phyloP scores from a whole-genome alignment of 2,797 vertebrate species.

The Bovichtus diacanthus region DNA sequence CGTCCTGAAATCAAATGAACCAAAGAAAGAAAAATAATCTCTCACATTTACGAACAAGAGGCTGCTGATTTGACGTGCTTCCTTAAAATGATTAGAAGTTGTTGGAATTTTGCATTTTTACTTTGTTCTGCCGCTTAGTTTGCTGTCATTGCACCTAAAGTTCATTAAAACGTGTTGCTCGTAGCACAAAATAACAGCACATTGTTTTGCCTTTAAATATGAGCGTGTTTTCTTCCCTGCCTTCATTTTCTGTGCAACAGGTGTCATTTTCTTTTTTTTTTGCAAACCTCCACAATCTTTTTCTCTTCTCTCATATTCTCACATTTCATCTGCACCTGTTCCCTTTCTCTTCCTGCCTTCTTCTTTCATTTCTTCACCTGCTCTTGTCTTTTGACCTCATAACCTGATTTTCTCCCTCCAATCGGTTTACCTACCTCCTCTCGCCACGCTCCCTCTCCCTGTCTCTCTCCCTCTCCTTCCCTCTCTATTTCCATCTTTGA shows the following conservation, averaged over 20 bases:
- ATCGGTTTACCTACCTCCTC: slow-evolving; percentile 76
- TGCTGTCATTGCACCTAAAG: background rate
- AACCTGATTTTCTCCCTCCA: slow-evolving; percentile 78
- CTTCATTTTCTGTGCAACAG: background rate
- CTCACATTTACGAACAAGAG: background rate
- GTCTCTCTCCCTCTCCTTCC: slow-evolving; percentile 47
- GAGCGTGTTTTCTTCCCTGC: too few species aligned
- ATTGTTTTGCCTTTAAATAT: background rate
- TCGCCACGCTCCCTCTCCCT: slow-evolving; percentile 46
- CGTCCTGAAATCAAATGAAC: background rate
- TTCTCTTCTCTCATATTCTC: slow-evolving; percentile 23
- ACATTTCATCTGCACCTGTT: slow-evolving; percentile 54
- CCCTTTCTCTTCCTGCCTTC: slow-evolving; percentile 32
- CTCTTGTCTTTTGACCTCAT: slow-evolving; percentile 79
- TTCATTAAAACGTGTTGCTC: background rate
- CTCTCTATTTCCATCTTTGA: slow-evolving; percentile 85
- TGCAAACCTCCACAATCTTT: background rate
- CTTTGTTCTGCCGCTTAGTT: background rate
- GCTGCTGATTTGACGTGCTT: background rate
- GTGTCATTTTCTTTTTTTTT: background rate
- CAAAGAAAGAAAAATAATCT: background rate
- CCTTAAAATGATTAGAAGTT: background rate
- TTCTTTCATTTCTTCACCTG: slow-evolving; percentile 58
- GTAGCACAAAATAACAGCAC: background rate
- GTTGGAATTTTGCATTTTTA: background rate